Conservation (phyloP, 1,140 invertebrate species). For the Bombus turneri region DNA sequence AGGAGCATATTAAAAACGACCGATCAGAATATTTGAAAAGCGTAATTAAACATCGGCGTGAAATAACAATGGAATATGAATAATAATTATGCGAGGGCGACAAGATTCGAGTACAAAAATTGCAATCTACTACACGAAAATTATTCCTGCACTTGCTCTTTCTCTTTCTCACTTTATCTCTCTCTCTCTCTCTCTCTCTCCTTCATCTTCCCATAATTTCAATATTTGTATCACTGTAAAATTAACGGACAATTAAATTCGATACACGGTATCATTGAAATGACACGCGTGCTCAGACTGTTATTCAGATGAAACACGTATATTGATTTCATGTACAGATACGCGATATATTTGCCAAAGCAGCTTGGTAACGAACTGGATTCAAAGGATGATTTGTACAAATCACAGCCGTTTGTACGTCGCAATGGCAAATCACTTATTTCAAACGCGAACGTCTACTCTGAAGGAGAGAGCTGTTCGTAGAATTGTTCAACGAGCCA, state of each 20-base stretch:
- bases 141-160: neutral
- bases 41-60: neutral
- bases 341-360: neutral
- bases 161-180: neutral
- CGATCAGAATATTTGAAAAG: neutral
- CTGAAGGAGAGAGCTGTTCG: neutral
- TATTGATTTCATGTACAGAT: slow-evolving; percentile 52
- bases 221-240: slow-evolving; percentile 13
- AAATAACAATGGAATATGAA: neutral
- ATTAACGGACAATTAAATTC: slow-evolving; percentile 55
- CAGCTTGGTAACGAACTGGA: slow-evolving; percentile 35
- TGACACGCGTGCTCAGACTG: neutral
- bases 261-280: neutral
- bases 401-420: slow-evolving; percentile 34
- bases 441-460: neutral
- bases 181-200: neutral
- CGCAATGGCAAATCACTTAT: slow-evolving; percentile 29
- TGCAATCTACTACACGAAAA: neutral
- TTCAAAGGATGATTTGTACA: slow-evolving; percentile 47
- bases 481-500: slow-evolving; percentile 2
- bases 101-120: neutral
- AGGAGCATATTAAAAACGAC: neutral
- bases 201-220: neutral
- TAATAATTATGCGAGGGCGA: neutral
- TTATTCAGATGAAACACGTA: slow-evolving; percentile 21